phyloP scores from a whole-genome alignment of 2,113 vertebrate genomes.

The Brachyhypopomus gauderio region DNA sequence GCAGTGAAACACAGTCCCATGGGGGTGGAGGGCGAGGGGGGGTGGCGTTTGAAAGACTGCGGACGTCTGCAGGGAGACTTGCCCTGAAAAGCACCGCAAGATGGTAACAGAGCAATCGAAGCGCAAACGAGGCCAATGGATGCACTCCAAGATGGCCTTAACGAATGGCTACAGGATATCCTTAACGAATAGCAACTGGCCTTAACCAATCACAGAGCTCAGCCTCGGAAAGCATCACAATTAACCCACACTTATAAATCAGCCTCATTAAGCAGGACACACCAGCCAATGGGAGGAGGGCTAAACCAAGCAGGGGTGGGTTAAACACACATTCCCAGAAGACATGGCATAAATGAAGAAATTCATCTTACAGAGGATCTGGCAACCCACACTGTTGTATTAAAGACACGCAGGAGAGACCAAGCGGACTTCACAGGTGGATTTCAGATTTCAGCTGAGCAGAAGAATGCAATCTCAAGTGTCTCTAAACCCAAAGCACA shows the following conservation, averaged over 20 bases:
- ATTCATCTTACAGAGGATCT: slow-evolving; percentile 24
- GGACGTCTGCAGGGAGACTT: not conserved
- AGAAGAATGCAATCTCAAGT: slow-evolving; percentile 36
- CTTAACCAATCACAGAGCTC: slow-evolving; percentile 41
- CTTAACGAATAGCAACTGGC: slow-evolving; percentile 9
- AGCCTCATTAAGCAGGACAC: slow-evolving; percentile 44
- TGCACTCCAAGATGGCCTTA: slow-evolving; percentile 28
- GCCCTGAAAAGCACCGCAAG: not conserved
- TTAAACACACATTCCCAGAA: not conserved
- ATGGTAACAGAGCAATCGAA: not conserved
- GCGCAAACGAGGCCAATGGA: slow-evolving; percentile 6
- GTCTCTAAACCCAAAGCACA: slow-evolving; percentile 11
- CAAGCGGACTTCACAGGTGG: slow-evolving; percentile 21
- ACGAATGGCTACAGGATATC: slow-evolving; percentile 9
- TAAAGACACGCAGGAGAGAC: slow-evolving; percentile 12
- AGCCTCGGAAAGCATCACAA: slow-evolving; percentile 40
- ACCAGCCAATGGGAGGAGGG: slow-evolving; percentile 15
- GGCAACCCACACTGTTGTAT: slow-evolving; percentile 35
- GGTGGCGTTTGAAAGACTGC: no score
- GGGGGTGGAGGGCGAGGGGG: no score
- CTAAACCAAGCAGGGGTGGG: slow-evolving; percentile 9
- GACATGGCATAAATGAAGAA: not conserved
- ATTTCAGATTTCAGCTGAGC: slow-evolving; percentile 22
- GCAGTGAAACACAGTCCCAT: slow-evolving; percentile 3
- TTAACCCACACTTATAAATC: slow-evolving; percentile 52